Evolutionary conservation across 2,113 vertebrate species (phyloP), one percentile per base, ranked within the genome.

Genomic region (Oncorhynchus clarkii): DNA sequence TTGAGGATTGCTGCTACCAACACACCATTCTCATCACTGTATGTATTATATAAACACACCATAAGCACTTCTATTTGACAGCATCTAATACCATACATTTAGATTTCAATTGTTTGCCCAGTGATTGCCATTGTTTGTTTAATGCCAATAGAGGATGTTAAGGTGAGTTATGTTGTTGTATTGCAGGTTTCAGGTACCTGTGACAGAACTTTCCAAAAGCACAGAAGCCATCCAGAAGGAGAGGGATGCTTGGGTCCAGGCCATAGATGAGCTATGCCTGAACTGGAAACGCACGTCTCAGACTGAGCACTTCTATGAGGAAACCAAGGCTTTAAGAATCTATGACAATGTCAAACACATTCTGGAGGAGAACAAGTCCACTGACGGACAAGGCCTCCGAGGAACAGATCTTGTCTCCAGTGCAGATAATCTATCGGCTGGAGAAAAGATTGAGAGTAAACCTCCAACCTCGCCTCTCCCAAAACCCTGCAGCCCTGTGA

Each of bases 161-260:
- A 67, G 6, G 67, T 22, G 16, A 29, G 7, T 70, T 67, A 67
- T 60, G 39, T 45, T 45, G 39, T 1, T 78, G 54, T 39, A 27
- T 75, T 84, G 1, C 92, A 97, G 96, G 82, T 92, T 97, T 59
- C 89, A 81, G 71, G 83, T 96, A 2, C 94, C 94, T 9, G 18
- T 74, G 0, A 86, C 80, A 2, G 88, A 83, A 11, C 84, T 86
- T 29, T 84, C 49, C 6, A 67, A 22, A 6, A 34, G 75, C 0
- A 16, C 80, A 0, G 89, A 82, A 5, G 75, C 82, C 3, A 67
- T 89, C 0, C 85, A 72, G 69, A 81, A 18, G 16, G 91, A 94
- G 78, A 87, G 88, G 34, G 85, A 93, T 0, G 87, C 92, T 29
- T 96, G 95, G 96, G 81, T 95, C 22, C 74, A 83, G 7, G 87